Evolutionary conservation across 1,140 invertebrate species (phyloP), one percentile per base, ranked within the genome.

Genomic region (Habropoda laboriosa): DNA sequence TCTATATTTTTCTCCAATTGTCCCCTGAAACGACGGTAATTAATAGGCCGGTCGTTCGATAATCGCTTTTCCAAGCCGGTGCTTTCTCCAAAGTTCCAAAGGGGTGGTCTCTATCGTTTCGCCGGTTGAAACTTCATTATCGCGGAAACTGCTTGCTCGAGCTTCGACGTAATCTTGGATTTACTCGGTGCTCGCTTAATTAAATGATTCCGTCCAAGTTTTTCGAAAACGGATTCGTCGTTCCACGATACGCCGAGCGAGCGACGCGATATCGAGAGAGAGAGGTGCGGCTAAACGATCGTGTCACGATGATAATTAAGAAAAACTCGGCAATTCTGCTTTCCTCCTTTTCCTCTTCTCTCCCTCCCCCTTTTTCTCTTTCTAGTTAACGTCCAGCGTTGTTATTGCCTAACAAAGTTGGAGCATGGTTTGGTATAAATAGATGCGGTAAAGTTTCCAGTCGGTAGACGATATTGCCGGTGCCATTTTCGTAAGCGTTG

Each of bases 381-480:
- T 21, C 49, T 47, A 67, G 27, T 53, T 71, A 38, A 42, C 55
- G 53, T 70, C 70, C 83, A 74, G 30, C 40, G 79, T 61, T 67
- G 79, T 85, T 82, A 73, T 70, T 78, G 70, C 73, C 84, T 86
- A 78, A 85, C 70, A 85, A 81, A 86, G 57, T 85, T 80, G 3
- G 55, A 57, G 30, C 27, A 81, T 30, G 45, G n/a, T 78, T 27
- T 66, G 21, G 60, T 85, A n/a, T n/a, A 83, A 85, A 74, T 85
- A 72, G 38, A 53, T 35, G 13, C 4, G 53, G 5, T 27, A 5
- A 38, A 63, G 18, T 70, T 55, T 42, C 3, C 32, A 35, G 24
- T n/a, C 30, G 27, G 60, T 58, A 45, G 10, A 5, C 51, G 68
- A 66, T 71, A 81, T 78, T 71, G 83, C 74, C 79, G 79, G 68